These are phyloP conservation scores for Hippocampus zosterae DNA, from an alignment of 2,113 vertebrate species.

Conservation along the genomic window DNA sequence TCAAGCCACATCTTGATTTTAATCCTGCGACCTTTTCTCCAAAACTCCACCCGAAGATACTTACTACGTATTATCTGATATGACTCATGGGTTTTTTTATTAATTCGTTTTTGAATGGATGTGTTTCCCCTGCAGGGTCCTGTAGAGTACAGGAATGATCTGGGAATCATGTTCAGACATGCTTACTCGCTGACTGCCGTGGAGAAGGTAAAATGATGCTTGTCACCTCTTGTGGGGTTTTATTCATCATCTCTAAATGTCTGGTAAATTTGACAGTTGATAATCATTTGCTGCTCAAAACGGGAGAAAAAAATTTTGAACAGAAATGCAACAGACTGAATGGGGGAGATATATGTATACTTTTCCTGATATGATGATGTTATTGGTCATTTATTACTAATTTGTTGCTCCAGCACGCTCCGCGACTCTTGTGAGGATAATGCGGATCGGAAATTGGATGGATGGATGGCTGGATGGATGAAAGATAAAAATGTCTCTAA, in stretches of 20 bases:
- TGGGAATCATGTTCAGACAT: slow-evolving; percentile 72
- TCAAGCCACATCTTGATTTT: neutral
- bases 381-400: too few relatives aligned
- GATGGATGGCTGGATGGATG: too few relatives aligned
- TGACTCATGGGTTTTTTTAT: slow-evolving; percentile 8
- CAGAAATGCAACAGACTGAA: neutral
- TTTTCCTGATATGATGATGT: too few relatives aligned
- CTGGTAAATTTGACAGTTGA: neutral
- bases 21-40: neutral
- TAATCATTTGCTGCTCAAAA: neutral
- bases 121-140: slow-evolving; percentile 51
- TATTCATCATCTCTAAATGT: neutral
- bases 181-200: slow-evolving; percentile 73
- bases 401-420: too few relatives aligned
- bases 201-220: slow-evolving; percentile 55
- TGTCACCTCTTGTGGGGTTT: neutral
- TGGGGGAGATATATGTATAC: too few relatives aligned
- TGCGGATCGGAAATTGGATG: too few relatives aligned
- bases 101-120: neutral
- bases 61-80: neutral
- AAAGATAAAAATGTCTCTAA: too few relatives aligned
- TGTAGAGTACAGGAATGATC: slow-evolving; percentile 50
- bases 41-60: neutral
- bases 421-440: too few relatives aligned
- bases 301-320: neutral